phyloP scores from a whole-genome alignment of 2,113 vertebrate species.

The Gobio gobio region DNA sequence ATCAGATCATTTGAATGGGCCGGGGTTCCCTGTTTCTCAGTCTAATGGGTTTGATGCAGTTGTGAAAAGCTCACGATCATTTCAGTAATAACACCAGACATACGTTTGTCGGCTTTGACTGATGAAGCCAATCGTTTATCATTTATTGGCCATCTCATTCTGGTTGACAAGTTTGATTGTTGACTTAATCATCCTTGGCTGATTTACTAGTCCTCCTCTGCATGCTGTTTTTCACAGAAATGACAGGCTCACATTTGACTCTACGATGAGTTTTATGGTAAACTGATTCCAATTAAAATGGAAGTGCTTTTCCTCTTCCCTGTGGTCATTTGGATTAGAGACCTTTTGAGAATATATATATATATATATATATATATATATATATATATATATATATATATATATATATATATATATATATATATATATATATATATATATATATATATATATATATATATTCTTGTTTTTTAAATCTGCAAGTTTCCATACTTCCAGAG shows the following conservation, averaged over 20 bases:
- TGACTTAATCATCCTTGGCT: slow-evolving; percentile 26
- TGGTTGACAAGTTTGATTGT: slow-evolving; percentile 26
- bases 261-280: background rate
- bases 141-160: slow-evolving; percentile 30
- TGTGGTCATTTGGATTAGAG: slow-evolving; percentile 15
- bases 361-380: too few relatives aligned
- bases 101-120: slow-evolving; percentile 1
- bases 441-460: too few relatives aligned
- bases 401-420: too few relatives aligned
- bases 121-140: slow-evolving; percentile 24
- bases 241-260: slow-evolving; percentile 1
- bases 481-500: slow-evolving; percentile 36
- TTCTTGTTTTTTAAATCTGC: slow-evolving; percentile 38
- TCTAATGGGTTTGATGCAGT: slow-evolving; percentile 32
- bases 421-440: too few relatives aligned
- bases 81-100: slow-evolving; percentile 26
- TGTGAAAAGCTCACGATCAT: slow-evolving; percentile 32
- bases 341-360: slow-evolving; percentile 35
- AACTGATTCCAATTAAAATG: slow-evolving; percentile 43
- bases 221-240: background rate
- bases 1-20: slow-evolving; percentile 23
- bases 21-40: slow-evolving; percentile 4
- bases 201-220: slow-evolving; percentile 22
- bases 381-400: too few relatives aligned
- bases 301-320: slow-evolving; percentile 10